Evolutionary conservation across 2,888 invertebrate species (phyloP).

Genomic region (Salpingus planirostris): DNA sequence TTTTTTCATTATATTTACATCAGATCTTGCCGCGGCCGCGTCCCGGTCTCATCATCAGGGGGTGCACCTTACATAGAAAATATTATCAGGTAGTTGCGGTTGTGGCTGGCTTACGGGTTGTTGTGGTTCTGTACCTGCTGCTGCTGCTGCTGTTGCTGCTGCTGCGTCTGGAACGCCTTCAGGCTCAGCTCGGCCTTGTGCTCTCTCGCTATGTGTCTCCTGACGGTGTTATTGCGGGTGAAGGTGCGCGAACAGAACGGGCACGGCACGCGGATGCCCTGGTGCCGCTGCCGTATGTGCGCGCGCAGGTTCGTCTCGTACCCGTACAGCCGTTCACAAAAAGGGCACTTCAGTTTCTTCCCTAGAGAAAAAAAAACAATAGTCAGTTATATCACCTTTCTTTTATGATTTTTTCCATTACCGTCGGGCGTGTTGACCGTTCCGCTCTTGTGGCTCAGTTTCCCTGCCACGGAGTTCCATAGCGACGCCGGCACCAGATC

Average conservation of each 20-base stretch:
- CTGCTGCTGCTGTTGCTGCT: constrained; percentile 52
- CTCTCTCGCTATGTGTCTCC: constrained; percentile 83
- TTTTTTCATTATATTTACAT: constrained; percentile 27
- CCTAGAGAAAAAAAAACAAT: constrained; percentile 47
- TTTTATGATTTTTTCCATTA: constrained; percentile 26
- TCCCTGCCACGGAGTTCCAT: constrained; percentile 51
- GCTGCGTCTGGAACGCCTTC: constrained; percentile 45
- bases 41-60: constrained; percentile 9
- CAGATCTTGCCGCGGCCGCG: constrained; percentile 24
- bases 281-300: constrained; percentile 84
- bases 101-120: no score
- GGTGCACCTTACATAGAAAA: constrained; percentile 16
- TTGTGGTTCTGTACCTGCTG: constrained; percentile 36
- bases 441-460: constrained; percentile 53
- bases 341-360: constrained; percentile 86
- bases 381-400: not conserved
- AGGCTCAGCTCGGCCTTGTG: constrained; percentile 68
- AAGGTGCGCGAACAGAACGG: constrained; percentile 86
- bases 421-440: constrained; percentile 80
- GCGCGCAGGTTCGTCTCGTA: constrained; percentile 89
- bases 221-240: constrained; percentile 86
- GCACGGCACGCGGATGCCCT: constrained; percentile 85
- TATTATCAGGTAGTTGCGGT: no score
- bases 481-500: constrained; percentile 46
- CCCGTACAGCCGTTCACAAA: constrained; percentile 85